Base-by-base conservation (phyloP, 2,113 vertebrate genomes). In the Plestiodon gilberti region DNA sequence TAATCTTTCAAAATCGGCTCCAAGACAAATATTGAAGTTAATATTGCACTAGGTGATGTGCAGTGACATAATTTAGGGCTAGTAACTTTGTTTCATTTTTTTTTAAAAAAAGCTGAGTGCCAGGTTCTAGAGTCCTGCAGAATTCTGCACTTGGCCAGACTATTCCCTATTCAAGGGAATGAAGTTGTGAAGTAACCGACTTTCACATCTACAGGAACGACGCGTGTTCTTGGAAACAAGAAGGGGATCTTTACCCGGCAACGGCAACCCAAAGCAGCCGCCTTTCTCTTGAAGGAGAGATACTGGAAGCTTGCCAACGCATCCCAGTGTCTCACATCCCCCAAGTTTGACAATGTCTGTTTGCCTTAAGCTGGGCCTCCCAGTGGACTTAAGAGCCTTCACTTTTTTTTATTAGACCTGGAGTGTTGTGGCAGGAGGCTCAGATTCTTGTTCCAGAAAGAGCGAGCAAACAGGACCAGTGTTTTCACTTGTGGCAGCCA, bases 241-340 rank as follows among this genome's bases (percentile, higher is more conserved):
- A 99, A 99, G 89, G 99, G 99, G 15, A 95, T 99, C 89, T 99
- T 99, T 91, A 99, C 95, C 30, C 97, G 99, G 1, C 98, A 99
- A 77, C 95, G 99, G 78, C 98, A 99, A 85, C 99, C 99, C 62
- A 99, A 99, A 94, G 87, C 96, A 0, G 96, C 97, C 1, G 99
- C 99, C 0, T 99, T 98, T 92, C 84, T 98, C 91, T 93, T 99
- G 82, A 97, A 95, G 91, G 97, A 99, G 69, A 95, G 99, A 77
- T 99, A 99, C 96, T 99, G 98, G 98, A 97, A 86, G 69, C 95
- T 99, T 86, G 98, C 98, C 62, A 99, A 99, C 10, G 97, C 98
- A 91, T 98, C 98, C 0, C 95, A 93, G 76, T 93, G 88, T 61
- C 92, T 97, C 1, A 83, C 91, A 15, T 92, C 96, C 95, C 82